Conservation (phyloP, 2,888 invertebrate species). For the Matsumyia berberina region DNA sequence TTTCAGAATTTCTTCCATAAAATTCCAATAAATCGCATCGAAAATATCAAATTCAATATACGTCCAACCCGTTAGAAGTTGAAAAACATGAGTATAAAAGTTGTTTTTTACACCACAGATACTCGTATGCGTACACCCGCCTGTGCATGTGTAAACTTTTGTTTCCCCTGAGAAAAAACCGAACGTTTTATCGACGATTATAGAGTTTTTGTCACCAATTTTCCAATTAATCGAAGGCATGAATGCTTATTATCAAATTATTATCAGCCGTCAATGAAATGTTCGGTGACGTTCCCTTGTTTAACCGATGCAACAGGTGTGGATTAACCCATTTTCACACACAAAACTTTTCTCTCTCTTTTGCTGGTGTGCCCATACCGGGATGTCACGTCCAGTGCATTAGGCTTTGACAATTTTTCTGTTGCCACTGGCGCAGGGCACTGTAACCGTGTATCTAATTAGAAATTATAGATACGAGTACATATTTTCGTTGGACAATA, state of each 20-base stretch:
- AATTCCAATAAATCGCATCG: constrained; percentile 28
- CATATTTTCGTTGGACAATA: constrained; percentile 48
- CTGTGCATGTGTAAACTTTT: no score
- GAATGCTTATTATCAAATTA: constrained; percentile 60
- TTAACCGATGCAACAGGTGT: constrained; percentile 65
- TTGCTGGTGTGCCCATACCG: constrained; percentile 39
- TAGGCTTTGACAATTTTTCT: constrained; percentile 8
- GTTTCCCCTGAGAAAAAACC: neutral
- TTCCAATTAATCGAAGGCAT: constrained; percentile 64
- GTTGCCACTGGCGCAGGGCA: neutral
- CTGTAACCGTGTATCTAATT: constrained; percentile 57
- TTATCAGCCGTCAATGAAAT: no score
- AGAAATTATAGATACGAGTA: constrained; percentile 68
- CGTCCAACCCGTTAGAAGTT: neutral
- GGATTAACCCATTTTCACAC: constrained; percentile 69
- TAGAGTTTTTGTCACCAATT: constrained; percentile 66
- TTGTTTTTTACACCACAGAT: neutral
- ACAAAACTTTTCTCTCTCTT: constrained; percentile 24
- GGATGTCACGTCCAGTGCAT: constrained; percentile 69
- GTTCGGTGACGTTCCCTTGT: neutral
- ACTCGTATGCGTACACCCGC: neutral
- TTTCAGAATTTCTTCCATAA: constrained; percentile 14
- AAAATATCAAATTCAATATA: constrained; percentile 34
- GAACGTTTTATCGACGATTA: constrained; percentile 26
- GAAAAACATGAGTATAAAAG: constrained; percentile 10